Conservation (phyloP, 2,888 invertebrate genomes). For the Actias luna region DNA sequence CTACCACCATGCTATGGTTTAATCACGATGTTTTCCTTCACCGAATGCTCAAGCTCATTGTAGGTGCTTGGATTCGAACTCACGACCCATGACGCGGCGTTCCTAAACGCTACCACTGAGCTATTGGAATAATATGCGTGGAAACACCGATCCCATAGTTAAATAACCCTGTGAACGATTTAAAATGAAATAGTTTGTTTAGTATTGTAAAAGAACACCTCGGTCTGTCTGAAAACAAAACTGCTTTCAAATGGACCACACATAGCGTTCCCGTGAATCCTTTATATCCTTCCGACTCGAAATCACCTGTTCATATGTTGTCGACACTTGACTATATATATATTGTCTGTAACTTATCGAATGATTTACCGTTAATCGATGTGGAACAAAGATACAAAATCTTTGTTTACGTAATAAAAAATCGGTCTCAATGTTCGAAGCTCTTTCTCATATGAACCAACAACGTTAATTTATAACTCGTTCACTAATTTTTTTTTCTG, state of each 20-base stretch:
- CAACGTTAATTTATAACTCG: not conserved
- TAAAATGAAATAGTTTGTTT: not conserved
- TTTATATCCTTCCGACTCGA: conserved; percentile 34
- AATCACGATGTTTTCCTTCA: no score
- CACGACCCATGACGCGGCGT: no score
- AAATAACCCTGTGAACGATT: not conserved
- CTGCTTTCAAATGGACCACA: conserved; percentile 37
- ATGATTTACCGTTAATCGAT: not conserved
- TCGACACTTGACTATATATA: conserved; percentile 23
- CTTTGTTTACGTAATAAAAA: not conserved
- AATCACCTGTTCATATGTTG: conserved; percentile 44
- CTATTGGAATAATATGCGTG: not conserved
- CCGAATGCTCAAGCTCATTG: no score
- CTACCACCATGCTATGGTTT: no score
- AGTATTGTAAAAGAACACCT: not conserved
- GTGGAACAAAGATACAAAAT: not conserved
- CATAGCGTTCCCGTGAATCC: conserved; percentile 28
- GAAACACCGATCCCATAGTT: not conserved
- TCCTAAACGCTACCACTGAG: no score
- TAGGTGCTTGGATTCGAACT: no score
- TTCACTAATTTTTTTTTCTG: conserved; percentile 20
- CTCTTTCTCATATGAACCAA: not conserved
- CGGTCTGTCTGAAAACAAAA: conserved; percentile 8
- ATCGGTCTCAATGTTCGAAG: not conserved
- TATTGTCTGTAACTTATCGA: conserved; percentile 30